Evolutionary conservation across 2,888 invertebrate genomes (phyloP).

Genomic region (Blomia tropicalis): DNA sequence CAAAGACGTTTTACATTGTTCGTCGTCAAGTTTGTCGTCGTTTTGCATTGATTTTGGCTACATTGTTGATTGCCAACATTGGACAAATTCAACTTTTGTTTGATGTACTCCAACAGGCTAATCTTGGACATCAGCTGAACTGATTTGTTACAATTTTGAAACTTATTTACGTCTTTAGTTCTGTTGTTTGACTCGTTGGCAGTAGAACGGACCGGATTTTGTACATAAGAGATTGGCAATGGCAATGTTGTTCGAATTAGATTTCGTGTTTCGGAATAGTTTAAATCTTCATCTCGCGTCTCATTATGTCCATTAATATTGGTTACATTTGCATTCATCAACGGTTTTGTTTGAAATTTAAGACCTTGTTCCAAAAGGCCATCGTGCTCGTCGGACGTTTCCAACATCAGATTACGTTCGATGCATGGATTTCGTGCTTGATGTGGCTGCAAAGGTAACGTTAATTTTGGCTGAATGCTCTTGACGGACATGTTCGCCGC

Average conservation of each 20-base stretch:
- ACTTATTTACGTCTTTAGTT: conserved; percentile 1
- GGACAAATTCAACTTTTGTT: neutral
- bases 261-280: conserved; percentile 36
- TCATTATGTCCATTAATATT: conserved; percentile 1
- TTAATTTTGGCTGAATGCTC: conserved; percentile 32
- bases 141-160: neutral
- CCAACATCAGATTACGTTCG: conserved; percentile 52
- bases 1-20: too few species aligned
- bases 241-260: conserved; percentile 32
- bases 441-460: conserved; percentile 50
- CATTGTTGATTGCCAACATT: neutral
- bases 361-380: conserved; percentile 33
- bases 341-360: conserved; percentile 23
- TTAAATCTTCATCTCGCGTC: conserved; percentile 24
- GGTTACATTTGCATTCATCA: neutral
- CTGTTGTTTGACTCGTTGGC: neutral
- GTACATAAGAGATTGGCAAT: conserved; percentile 51
- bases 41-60: neutral
- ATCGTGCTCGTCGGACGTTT: conserved; percentile 39
- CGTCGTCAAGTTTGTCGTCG: neutral
- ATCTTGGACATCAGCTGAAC: neutral
- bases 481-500: neutral
- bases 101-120: conserved; percentile 6
- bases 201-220: conserved; percentile 47
- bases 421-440: conserved; percentile 69